A percentile compares a stretch with the other conserved stretches of the same genome.
phyloP scores from a whole-genome alignment of 1,140 invertebrate species.

The Papilio aristodemus region DNA sequence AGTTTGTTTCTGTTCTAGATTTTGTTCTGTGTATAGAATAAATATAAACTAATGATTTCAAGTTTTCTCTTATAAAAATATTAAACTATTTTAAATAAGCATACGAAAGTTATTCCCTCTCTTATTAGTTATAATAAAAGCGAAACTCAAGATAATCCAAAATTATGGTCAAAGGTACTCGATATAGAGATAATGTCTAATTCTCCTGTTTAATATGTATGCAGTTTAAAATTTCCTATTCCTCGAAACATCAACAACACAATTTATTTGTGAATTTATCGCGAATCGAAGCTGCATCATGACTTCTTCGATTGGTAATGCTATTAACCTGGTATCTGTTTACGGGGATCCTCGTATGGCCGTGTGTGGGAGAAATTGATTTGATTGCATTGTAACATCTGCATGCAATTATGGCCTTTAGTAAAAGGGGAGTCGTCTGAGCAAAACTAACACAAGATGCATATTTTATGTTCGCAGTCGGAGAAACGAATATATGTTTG shows the following conservation, averaged over 20 bases:
- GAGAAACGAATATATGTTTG: conserved; percentile 15
- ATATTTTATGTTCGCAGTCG: conserved; percentile 13
- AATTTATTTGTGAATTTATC: conserved; percentile 39
- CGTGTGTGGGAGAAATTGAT: conserved; percentile 53
- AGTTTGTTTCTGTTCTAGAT: too few species aligned
- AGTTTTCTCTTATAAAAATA: too few species aligned
- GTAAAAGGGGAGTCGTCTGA: conserved; percentile 18
- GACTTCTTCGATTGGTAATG: conserved; percentile 48
- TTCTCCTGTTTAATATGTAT: neutral
- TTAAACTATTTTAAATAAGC: too few species aligned
- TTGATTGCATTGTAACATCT: conserved; percentile 36
- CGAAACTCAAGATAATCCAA: neutral
- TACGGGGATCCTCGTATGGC: conserved; percentile 37
- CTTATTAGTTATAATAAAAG: neutral
- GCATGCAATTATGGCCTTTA: conserved; percentile 37
- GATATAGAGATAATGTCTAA: neutral
- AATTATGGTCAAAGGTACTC: neutral
- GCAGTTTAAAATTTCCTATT: conserved; percentile 13
- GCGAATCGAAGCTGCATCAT: conserved; percentile 39
- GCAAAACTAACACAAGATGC: neutral
- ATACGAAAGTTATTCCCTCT: too few species aligned
- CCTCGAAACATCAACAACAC: conserved; percentile 2
- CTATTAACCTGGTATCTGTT: conserved; percentile 47
- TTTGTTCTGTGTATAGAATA: too few species aligned
- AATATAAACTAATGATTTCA: too few species aligned